phyloP scores from a whole-genome alignment of 2,888 invertebrate species.

The Ectropis crepuscularia region DNA sequence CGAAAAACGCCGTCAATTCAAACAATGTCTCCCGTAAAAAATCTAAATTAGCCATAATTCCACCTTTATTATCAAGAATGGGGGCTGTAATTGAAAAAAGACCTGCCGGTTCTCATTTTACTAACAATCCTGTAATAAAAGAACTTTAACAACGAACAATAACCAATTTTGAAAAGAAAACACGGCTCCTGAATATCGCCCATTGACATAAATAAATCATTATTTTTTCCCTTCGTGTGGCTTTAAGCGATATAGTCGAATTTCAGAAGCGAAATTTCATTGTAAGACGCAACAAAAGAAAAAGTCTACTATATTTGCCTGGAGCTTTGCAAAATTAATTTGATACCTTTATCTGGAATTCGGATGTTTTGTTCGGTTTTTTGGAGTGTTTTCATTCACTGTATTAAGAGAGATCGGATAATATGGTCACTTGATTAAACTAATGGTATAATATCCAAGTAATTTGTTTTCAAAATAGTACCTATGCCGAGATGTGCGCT shows the following conservation, averaged over 20 bases:
- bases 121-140: constrained; percentile 81
- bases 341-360: constrained; percentile 80
- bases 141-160: constrained; percentile 77
- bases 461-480: too few relatives aligned
- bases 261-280: constrained; percentile 75
- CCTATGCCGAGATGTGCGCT: too few relatives aligned
- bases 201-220: constrained; percentile 85
- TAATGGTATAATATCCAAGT: neutral
- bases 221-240: constrained; percentile 58
- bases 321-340: constrained; percentile 81
- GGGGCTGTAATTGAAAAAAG: constrained; percentile 68
- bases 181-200: constrained; percentile 68
- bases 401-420: neutral
- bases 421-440: too few relatives aligned
- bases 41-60: constrained; percentile 67
- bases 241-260: constrained; percentile 57
- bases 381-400: constrained; percentile 35
- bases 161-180: constrained; percentile 81
- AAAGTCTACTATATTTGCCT: constrained; percentile 69
- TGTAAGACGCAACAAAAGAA: constrained; percentile 81
- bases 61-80: constrained; percentile 67
- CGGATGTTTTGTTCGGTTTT: constrained; percentile 49
- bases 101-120: constrained; percentile 72
- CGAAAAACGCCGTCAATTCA: constrained; percentile 34
- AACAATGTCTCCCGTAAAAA: constrained; percentile 59